These are phyloP conservation scores for Branchinecta lynchi DNA, from an alignment of 1,140 invertebrate species.

Conservation along the genomic window DNA sequence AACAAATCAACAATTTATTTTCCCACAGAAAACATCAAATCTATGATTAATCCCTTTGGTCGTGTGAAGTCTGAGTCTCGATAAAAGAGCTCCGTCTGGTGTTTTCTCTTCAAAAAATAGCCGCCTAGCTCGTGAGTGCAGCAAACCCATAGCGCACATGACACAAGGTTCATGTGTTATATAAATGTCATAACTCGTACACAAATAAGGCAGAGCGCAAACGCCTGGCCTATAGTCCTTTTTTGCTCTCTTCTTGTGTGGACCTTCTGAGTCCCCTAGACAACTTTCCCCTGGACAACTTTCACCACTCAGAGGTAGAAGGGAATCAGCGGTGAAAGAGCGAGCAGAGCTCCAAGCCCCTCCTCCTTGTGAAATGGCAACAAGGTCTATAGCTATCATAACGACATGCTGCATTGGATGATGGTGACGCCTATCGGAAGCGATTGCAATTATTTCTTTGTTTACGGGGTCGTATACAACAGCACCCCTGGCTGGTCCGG, in stretches of 20 bases:
- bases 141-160: conserved; percentile 84
- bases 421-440: conserved; percentile 38
- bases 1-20: conserved; percentile 6
- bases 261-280: background rate
- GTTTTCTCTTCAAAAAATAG: conserved; percentile 58
- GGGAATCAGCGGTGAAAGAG: background rate
- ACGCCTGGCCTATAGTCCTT: conserved; percentile 8
- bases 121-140: conserved; percentile 65
- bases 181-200: conserved; percentile 76
- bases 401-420: conserved; percentile 68
- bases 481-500: conserved; percentile 16
- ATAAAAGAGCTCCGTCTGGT: conserved; percentile 48
- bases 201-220: conserved; percentile 46
- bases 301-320: background rate
- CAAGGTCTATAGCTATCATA: conserved; percentile 69
- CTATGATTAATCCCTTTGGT: conserved; percentile 72
- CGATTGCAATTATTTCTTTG: conserved; percentile 37
- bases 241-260: background rate
- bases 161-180: conserved; percentile 70
- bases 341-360: conserved; percentile 45
- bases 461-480: conserved; percentile 27
- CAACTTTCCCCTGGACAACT: conserved; percentile 4
- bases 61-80: conserved; percentile 54
- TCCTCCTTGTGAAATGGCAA: conserved; percentile 62
- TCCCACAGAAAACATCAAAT: conserved; percentile 55